phyloP scores from a whole-genome alignment of 2,888 invertebrate species.

The Ophonus ardosiacus region DNA sequence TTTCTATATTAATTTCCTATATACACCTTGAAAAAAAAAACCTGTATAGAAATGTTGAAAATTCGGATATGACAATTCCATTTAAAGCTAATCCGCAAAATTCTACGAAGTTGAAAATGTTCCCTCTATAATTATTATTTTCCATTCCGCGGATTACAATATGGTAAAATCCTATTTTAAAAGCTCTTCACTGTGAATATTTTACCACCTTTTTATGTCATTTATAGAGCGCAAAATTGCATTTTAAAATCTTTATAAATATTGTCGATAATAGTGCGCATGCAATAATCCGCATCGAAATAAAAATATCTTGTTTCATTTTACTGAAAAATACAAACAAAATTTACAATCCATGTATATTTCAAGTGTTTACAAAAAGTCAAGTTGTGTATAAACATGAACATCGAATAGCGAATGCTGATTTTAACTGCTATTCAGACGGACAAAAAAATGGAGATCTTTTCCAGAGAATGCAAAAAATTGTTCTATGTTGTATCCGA shows the following conservation, averaged over 20 bases:
- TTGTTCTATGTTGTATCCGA: not conserved
- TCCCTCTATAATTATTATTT: constrained; percentile 30
- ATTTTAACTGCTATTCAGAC: not conserved
- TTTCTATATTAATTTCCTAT: no score
- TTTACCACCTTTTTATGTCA: not conserved
- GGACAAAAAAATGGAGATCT: not conserved
- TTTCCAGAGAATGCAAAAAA: not conserved
- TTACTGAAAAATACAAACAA: not conserved
- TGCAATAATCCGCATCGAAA: not conserved
- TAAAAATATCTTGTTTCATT: not conserved
- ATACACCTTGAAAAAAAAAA: no score
- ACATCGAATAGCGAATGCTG: not conserved
- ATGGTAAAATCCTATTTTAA: not conserved
- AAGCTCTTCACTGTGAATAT: not conserved
- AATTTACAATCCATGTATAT: constrained; percentile 10
- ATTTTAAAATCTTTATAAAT: not conserved
- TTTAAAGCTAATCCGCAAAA: not conserved
- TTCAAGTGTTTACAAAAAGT: constrained; percentile 30
- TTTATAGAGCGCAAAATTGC: not conserved
- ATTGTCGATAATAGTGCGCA: not conserved
- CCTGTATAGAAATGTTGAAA: not conserved
- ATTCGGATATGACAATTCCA: not conserved
- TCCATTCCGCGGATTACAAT: constrained; percentile 18
- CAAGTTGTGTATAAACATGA: not conserved
- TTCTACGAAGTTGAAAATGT: not conserved